Evolutionary conservation across 2,113 vertebrate species (phyloP), one percentile per base, ranked within the genome.

Genomic region (Cavia aperea): DNA sequence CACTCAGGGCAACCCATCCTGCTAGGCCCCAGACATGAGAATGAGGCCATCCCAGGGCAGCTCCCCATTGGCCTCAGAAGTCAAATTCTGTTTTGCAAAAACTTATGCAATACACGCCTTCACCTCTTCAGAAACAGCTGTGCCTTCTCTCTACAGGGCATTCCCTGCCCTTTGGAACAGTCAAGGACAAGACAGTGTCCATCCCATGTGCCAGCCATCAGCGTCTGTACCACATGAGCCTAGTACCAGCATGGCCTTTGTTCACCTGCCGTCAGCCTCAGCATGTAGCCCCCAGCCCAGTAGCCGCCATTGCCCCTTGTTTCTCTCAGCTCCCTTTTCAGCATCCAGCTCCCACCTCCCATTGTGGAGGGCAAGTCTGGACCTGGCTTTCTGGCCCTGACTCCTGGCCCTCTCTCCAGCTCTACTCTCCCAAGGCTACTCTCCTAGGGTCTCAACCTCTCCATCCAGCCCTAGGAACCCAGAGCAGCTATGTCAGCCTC

Each of bases 241-340:
- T 2, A 46, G 39, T 23, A 23, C 9, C n/a, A 24, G 36, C 19
- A 9, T 21, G 16, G 39, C n/a, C 70, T 21, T 39, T 19, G 68
- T 70, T 7, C 16, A 9, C 68, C 56, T 10, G 33, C 36, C 63
- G 15, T 51, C 54, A 36, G 7, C 13, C 13, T 43, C 21, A 8
- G 63, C 19, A 36, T 7, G 75, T 33, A 19, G 49, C 77, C 54
- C 81, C 60, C 16, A 14, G 23, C 31, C 24, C 73, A 49, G 43
- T 13, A 24, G 43, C 66, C 5, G 10, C 66, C 12, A 11, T 1
- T 0, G 9, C 43, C 43, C 65, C 6, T 1, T 5, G 46, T 36
- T 78, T 24, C 36, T 15, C 51, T 66, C 8, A 11, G 19, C n/a
- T 70, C 31, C 26, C 49, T 5, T 31, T 58, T 49, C 33, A n/a